Evolutionary conservation across 2,888 invertebrate species (phyloP).

Genomic region (Drosophila helvetica): DNA sequence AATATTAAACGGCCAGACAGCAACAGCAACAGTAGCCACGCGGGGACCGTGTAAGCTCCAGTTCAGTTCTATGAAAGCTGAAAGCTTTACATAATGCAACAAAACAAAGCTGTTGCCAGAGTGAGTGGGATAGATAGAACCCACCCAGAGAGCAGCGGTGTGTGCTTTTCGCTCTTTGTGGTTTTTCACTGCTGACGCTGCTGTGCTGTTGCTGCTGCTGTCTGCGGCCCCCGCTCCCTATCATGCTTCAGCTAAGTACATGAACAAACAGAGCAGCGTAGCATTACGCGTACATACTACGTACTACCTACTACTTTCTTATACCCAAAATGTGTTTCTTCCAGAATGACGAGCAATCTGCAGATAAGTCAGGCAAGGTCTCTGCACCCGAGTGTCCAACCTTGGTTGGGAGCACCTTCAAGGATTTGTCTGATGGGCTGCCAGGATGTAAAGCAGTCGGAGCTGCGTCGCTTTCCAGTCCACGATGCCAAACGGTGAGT

Average conservation of each 20-base stretch:
- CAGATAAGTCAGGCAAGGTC: slow-evolving; percentile 64
- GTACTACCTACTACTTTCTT: background rate
- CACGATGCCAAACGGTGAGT: slow-evolving; percentile 75
- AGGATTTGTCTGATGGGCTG: slow-evolving; percentile 77
- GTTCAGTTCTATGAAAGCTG: slow-evolving; percentile 57
- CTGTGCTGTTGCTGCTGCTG: slow-evolving; percentile 9
- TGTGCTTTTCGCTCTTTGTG: slow-evolving; percentile 1
- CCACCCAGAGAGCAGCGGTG: slow-evolving; percentile 3
- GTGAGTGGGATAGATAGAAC: background rate
- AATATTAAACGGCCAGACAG: slow-evolving; percentile 10
- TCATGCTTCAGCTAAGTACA: background rate
- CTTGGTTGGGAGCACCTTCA: slow-evolving; percentile 2
- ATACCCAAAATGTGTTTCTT: background rate
- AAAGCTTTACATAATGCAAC: slow-evolving; percentile 45
- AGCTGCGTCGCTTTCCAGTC: slow-evolving; percentile 77
- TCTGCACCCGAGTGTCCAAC: slow-evolving; percentile 45
- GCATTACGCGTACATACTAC: background rate
- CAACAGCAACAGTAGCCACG: slow-evolving; percentile 9
- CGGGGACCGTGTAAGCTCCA: slow-evolving; percentile 56
- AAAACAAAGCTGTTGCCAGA: too few species aligned
- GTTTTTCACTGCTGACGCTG: slow-evolving; percentile 1
- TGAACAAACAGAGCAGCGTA: background rate
- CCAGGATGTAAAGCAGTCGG: slow-evolving; percentile 52
- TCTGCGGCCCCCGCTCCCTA: background rate
- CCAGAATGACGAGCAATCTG: slow-evolving; percentile 62